Conservation (phyloP, 2,888 invertebrate species). For the Acleris laterana region DNA sequence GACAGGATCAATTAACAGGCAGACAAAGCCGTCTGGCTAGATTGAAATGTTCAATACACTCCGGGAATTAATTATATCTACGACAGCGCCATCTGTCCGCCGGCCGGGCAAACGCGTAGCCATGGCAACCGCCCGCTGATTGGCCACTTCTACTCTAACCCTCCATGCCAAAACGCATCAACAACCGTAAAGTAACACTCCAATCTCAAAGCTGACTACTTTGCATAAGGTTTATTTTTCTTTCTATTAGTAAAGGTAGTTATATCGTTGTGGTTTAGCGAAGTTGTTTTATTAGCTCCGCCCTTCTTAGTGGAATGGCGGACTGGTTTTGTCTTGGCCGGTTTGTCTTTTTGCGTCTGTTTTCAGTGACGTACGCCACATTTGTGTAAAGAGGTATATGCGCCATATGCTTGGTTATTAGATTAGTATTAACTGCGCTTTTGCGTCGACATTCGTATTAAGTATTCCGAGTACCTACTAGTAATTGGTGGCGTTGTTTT, state of each 20-base stretch:
- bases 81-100: constrained; percentile 69
- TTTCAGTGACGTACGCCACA: constrained; percentile 50
- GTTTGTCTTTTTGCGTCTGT: constrained; percentile 69
- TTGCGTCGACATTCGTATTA: constrained; percentile 10
- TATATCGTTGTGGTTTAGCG: constrained; percentile 46
- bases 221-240: constrained; percentile 56
- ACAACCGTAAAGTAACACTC: constrained; percentile 52
- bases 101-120: constrained; percentile 61
- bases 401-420: constrained; percentile 6
- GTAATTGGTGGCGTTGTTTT: not conserved
- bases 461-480: not conserved
- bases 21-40: constrained; percentile 36
- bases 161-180: constrained; percentile 53
- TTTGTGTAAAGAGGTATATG: constrained; percentile 35
- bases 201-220: constrained; percentile 57
- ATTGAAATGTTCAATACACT: constrained; percentile 38
- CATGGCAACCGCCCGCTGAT: constrained; percentile 77
- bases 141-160: constrained; percentile 67
- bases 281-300: constrained; percentile 72
- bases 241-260: constrained; percentile 42
- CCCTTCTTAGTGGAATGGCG: constrained; percentile 78
- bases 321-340: constrained; percentile 61
- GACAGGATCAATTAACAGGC: constrained; percentile 36
- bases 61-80: constrained; percentile 34
- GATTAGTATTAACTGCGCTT: constrained; percentile 7